These are phyloP conservation scores for Otus sunia DNA, from an alignment of 2,113 vertebrate genomes.

Conservation along the genomic window DNA sequence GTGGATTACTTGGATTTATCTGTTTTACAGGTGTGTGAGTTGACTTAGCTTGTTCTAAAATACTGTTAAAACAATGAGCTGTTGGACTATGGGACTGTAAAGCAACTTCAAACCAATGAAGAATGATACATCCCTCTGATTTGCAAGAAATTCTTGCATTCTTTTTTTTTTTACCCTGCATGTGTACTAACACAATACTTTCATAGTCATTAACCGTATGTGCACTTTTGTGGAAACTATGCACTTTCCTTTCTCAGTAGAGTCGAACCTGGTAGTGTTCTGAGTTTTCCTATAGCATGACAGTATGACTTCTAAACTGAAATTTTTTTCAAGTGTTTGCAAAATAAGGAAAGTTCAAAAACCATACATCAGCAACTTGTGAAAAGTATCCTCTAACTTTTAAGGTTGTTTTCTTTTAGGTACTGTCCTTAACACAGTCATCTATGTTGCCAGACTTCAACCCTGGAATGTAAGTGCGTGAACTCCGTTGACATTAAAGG, in stretches of 20 bases:
- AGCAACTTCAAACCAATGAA: slow-evolving; percentile 19
- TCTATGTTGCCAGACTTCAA: background rate
- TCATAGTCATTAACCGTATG: background rate
- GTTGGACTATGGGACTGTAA: slow-evolving; percentile 7
- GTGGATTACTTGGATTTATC: background rate
- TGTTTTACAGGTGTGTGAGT: background rate
- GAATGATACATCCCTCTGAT: background rate
- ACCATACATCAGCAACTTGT: background rate
- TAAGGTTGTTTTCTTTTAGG: background rate
- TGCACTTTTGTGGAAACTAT: slow-evolving; percentile 69
- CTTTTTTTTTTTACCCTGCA: background rate
- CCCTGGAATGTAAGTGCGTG: background rate
- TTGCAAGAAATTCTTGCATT: background rate
- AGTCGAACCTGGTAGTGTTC: slow-evolving; percentile 41
- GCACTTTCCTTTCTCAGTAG: slow-evolving; percentile 68
- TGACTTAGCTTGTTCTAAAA: background rate
- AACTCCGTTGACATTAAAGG: background rate
- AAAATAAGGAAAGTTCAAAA: slow-evolving; percentile 15
- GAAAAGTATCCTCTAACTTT: background rate
- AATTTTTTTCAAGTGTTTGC: slow-evolving; percentile 64
- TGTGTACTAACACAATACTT: slow-evolving; percentile 20
- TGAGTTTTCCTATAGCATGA: slow-evolving; percentile 28
- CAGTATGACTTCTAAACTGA: slow-evolving; percentile 46
- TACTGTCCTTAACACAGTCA: background rate
- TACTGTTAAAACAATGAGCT: background rate